Conservation (phyloP, 2,797 vertebrate species). For the Paguma larvata region DNA sequence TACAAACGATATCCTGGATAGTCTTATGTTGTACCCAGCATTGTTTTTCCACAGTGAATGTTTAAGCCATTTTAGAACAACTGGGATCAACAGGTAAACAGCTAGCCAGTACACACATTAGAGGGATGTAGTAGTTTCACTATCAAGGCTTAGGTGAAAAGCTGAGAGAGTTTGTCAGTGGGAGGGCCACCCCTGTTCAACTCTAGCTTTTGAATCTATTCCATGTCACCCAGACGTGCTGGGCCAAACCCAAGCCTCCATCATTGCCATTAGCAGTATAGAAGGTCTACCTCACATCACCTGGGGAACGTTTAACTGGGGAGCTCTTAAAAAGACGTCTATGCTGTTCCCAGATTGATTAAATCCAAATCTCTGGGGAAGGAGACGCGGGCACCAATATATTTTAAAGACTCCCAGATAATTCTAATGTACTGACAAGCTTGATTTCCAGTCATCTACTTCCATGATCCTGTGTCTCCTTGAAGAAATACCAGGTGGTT, state of each 20-base stretch:
- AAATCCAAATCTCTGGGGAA: neutral
- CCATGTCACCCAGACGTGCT: neutral
- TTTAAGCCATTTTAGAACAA: constrained; percentile 26
- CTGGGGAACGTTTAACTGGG: neutral
- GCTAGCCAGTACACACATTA: neutral
- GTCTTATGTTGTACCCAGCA: neutral
- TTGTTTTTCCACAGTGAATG: neutral
- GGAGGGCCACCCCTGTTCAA: neutral
- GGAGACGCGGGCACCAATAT: neutral
- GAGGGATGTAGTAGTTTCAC: neutral
- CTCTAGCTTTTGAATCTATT: neutral
- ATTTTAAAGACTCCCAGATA: constrained; percentile 14
- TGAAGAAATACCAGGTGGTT: constrained; percentile 34
- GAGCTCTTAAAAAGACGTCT: neutral
- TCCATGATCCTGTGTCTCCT: neutral
- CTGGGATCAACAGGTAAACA: neutral
- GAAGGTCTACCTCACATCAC: neutral
- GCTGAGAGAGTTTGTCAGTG: neutral
- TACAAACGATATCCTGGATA: accelerated
- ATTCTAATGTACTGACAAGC: neutral
- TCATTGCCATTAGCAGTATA: neutral
- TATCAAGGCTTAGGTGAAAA: neutral
- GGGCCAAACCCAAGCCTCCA: neutral
- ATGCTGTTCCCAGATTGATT: neutral
- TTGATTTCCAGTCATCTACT: neutral